These are phyloP conservation scores for Calliopum simillimum DNA, from an alignment of 2,888 invertebrate genomes.

Conservation along the genomic window DNA sequence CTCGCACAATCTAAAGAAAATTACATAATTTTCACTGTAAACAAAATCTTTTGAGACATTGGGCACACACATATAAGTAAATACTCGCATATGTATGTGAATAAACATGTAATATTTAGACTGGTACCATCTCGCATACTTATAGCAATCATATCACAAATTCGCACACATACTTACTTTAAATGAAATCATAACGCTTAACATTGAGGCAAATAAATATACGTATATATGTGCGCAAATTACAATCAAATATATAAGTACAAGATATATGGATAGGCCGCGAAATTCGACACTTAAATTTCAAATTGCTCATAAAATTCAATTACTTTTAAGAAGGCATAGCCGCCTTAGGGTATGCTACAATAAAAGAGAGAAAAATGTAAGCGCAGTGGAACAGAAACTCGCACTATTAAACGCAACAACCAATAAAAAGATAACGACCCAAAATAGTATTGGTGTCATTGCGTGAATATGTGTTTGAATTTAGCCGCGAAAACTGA, in stretches of 20 bases:
- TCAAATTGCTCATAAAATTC: slow-evolving; percentile 33
- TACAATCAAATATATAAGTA: not conserved
- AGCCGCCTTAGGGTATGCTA: slow-evolving; percentile 9
- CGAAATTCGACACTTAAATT: slow-evolving; percentile 27
- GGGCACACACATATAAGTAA: no score
- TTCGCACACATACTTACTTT: not conserved
- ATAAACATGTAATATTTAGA: no score
- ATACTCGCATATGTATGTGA: no score
- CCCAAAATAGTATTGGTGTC: not conserved
- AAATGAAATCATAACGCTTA: slow-evolving; percentile 10
- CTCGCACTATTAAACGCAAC: not conserved
- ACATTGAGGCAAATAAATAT: not conserved
- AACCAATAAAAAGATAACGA: slow-evolving; percentile 3
- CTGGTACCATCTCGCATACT: no score
- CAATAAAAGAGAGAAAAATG: not conserved
- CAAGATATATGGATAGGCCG: no score
- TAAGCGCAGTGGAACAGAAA: not conserved
- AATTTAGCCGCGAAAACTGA: not conserved
- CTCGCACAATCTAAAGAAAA: no score
- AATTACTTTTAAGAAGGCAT: slow-evolving; percentile 25
- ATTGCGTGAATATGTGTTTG: not conserved
- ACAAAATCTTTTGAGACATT: no score
- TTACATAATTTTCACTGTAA: no score
- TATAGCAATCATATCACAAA: not conserved
- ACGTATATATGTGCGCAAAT: not conserved